Base-by-base conservation (phyloP, 2,113 vertebrate genomes). In the Laterallus jamaicensis region DNA sequence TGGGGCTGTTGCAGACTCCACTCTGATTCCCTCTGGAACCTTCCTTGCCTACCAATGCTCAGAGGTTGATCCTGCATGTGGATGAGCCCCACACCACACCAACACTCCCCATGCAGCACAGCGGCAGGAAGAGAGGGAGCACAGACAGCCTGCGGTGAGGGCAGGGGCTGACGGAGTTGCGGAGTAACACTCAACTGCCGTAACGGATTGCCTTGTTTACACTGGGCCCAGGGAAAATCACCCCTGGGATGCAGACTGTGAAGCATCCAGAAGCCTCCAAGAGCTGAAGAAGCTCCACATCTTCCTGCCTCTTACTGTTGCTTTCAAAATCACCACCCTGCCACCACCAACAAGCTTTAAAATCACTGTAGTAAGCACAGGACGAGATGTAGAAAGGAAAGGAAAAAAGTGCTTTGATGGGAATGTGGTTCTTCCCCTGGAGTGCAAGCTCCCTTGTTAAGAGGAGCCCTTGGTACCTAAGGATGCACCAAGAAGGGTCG, bases 41-140 rank as follows among this genome's bases (percentile, higher is more conserved):
- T 40, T 49, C 16, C 31, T 62, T 12, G 2, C 40, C 55, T 32
- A 4, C 1, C 0, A 12, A 17, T 15, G 66, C 81, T 63, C 0
- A 0, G 78, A 50, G 56, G 60, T 47, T 0, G 0, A 44, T 90
- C 80, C 86, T 15, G 32, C 0, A 0, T 11, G 54, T 0, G 4
- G 70, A 56, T 1, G 10, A 39, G 39, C 59, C 76, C 29, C 0
- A 5, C 0, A 26, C 35, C 79, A 54, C 9, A 1, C 26, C 52
- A 56, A 39, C 2, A 8, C 42, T 56, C 16, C 7, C 16, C 2
- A 15, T 2, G 26, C 1, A 0, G 64, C 2, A 35, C 11, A 2
- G 64, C 10, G 5, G 3, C 67, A 62, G 79, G 73, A 55, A 59
- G 55, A 60, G 78, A 58, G 44, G 87, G 82, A 89, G 85, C 20